Percentiles rank a stretch among this genome's conserved stretches.
phyloP scores from a whole-genome alignment of 2,113 vertebrate species.

The Phalacrocorax aristotelis region DNA sequence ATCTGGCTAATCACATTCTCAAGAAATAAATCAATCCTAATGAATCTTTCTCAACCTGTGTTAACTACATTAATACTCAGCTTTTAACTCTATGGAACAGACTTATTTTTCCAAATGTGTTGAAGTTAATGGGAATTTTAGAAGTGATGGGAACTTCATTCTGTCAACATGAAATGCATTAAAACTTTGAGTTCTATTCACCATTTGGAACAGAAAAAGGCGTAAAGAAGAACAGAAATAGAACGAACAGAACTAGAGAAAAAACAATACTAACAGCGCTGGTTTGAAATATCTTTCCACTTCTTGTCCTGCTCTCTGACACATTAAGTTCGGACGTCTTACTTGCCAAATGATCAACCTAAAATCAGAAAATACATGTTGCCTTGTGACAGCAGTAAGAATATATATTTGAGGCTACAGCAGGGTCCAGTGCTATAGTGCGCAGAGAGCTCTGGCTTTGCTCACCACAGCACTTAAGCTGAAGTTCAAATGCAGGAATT shows the following conservation, averaged over 20 bases:
- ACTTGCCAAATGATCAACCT: slow-evolving; percentile 77
- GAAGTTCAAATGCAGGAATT: neutral
- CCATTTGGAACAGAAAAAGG: neutral
- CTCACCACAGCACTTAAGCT: neutral
- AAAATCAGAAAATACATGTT: neutral
- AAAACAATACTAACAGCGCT: slow-evolving; percentile 56
- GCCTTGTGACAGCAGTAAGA: neutral
- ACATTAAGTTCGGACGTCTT: slow-evolving; percentile 76
- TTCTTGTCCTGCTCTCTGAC: slow-evolving; percentile 82
- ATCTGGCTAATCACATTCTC: neutral
- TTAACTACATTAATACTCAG: neutral
- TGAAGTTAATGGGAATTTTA: neutral
- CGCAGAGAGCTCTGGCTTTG: neutral
- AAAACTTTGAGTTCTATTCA: neutral
- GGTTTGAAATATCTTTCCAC: slow-evolving; percentile 78
- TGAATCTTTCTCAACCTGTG: neutral
- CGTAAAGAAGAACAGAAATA: neutral
- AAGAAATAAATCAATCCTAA: neutral
- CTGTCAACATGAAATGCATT: neutral
- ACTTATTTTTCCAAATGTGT: neutral
- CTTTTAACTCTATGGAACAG: neutral
- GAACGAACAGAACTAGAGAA: neutral
- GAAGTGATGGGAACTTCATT: neutral
- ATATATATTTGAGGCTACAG: neutral
- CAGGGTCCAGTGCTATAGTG: neutral